Evolutionary conservation across 1,140 invertebrate genomes (phyloP).

Genomic region (Heliconius congener): DNA sequence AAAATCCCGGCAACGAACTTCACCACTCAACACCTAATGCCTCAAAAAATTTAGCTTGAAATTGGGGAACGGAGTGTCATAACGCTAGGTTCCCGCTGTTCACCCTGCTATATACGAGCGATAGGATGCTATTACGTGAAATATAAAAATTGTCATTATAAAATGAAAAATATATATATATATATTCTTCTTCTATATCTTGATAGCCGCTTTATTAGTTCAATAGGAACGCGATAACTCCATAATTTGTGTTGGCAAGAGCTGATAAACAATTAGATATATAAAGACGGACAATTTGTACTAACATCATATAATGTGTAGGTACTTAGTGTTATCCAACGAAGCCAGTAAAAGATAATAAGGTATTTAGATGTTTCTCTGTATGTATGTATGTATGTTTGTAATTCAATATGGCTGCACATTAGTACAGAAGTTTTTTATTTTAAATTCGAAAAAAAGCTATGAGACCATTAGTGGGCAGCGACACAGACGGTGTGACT

Average conservation of each 20-base stretch:
- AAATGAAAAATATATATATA: neutral
- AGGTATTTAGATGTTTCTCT: neutral
- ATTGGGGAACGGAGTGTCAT: too few species aligned
- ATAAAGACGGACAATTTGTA: neutral
- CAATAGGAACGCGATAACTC: neutral
- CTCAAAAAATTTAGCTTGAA: too few species aligned
- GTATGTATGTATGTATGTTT: neutral
- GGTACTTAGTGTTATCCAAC: constrained; percentile 8
- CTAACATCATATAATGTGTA: neutral
- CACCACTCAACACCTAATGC: too few species aligned
- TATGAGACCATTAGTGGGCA: too few species aligned
- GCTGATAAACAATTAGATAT: neutral
- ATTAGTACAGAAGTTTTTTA: too few species aligned
- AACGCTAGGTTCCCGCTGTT: too few species aligned
- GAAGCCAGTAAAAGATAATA: constrained; percentile 11
- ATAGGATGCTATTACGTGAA: too few species aligned
- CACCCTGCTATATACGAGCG: too few species aligned
- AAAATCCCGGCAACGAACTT: too few species aligned
- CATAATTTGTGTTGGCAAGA: neutral
- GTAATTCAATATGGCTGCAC: neutral
- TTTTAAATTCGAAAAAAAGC: too few species aligned
- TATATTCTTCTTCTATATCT: neutral
- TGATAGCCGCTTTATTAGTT: neutral
- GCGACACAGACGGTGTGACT: too few species aligned
- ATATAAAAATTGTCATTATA: neutral